A percentile compares a stretch with the other conserved stretches of the same genome.
Evolutionary conservation across 2,113 vertebrate species (phyloP).

Genomic region (Dasyornis broadbenti): DNA sequence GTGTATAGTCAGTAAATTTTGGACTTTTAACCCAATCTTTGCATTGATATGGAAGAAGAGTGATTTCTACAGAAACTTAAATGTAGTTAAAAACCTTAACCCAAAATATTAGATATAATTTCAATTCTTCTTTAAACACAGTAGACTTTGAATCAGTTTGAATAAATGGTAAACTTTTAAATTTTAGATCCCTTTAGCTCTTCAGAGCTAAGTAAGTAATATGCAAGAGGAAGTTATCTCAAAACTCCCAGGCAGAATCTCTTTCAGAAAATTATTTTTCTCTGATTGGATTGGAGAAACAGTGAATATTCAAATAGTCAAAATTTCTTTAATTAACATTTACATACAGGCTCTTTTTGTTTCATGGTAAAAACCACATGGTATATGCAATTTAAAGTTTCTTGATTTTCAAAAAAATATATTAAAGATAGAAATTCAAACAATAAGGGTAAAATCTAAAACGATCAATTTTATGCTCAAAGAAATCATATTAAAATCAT

Average conservation of each 20-base stretch:
- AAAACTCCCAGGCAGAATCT: not conserved
- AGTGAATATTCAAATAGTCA: not conserved
- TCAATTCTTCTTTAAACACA: not conserved
- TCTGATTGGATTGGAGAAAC: not conserved
- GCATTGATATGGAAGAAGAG: not conserved
- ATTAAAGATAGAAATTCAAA: not conserved
- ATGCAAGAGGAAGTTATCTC: not conserved
- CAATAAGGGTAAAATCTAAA: not conserved
- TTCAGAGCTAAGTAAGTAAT: not conserved
- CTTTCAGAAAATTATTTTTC: not conserved
- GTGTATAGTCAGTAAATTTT: not conserved
- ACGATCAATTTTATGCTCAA: not conserved
- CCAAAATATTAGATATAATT: not conserved
- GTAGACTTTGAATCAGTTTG: not conserved
- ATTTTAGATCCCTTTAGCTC: not conserved
- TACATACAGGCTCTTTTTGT: not conserved
- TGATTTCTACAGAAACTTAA: not conserved
- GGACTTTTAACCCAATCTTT: not conserved
- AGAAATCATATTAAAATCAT: not conserved
- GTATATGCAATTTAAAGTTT: not conserved
- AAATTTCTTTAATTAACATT: not conserved
- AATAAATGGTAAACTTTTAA: not conserved
- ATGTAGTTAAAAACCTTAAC: fast-evolving
- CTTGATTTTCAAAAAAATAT: not conserved
- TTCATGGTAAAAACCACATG: not conserved